Percentiles rank a stretch among this genome's conserved stretches.
phyloP scores from a whole-genome alignment of 37 sponge, comb jelly and placozoan species.

The Trichoplax adhaerens region DNA sequence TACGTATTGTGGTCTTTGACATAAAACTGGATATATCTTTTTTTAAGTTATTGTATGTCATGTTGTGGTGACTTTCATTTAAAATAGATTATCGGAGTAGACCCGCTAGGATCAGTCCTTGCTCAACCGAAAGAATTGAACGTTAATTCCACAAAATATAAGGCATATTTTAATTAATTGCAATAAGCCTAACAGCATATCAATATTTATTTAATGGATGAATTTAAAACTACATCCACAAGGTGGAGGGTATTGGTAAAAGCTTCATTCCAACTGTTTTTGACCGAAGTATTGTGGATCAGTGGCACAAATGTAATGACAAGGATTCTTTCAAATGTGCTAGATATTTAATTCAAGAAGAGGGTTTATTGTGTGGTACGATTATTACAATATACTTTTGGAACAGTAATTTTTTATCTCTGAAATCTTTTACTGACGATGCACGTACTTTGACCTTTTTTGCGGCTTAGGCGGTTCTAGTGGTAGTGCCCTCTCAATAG shows the following conservation, averaged over 20 bases:
- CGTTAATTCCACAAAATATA: background rate
- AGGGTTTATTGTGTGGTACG: constrained; percentile 81
- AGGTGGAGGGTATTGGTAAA: constrained; percentile 93
- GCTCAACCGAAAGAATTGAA: constrained; percentile 77
- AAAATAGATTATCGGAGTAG: constrained; percentile 67
- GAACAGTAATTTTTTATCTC: no score
- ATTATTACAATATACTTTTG: no score
- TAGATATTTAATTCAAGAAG: constrained; percentile 57
- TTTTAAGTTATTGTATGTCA: no score
- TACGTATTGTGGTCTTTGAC: no score
- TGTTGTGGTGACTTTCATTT: no score
- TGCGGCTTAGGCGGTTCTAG: constrained; percentile 44
- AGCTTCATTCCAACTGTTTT: constrained; percentile 90
- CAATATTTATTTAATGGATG: no score
- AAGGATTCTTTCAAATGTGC: constrained; percentile 60
- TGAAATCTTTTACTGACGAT: no score
- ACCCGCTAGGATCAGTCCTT: constrained; percentile 73
- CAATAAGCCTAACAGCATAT: no score
- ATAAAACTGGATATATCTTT: no score
- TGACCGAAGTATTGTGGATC: constrained; percentile 63
- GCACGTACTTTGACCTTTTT: no score
- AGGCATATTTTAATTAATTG: no score
- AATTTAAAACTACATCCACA: no score
- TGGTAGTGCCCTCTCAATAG: constrained; percentile 52
- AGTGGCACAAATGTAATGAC: constrained; percentile 76